Base-by-base conservation (phyloP, 2,113 vertebrate genomes). In the Saiga tatarica region DNA sequence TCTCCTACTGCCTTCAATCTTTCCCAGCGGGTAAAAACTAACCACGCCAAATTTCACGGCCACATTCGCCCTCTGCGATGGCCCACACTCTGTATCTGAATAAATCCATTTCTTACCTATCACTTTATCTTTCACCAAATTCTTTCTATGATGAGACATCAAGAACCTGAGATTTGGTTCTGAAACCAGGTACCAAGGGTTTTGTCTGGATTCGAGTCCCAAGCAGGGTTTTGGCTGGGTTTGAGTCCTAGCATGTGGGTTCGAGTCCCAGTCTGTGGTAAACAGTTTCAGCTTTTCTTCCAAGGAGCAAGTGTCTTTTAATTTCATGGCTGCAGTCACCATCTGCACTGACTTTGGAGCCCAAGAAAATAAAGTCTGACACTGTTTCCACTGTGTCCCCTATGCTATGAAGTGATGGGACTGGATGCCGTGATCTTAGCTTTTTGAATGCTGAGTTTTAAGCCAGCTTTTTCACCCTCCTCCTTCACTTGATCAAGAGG, bases 51-150 rank as follows among this genome's bases (percentile, higher is more conserved):
- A 71, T 71, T 71, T 36, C 67, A 39, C 0, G 2, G 9, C n/a
- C 10, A 1, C 67, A 39, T 71, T 71, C 0, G 0, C 33, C 19
- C 19, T 71, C 67, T 39, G n/a, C 5, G 0, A 71, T 39, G n/a
- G n/a, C n/a, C n/a, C 67, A 39, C 19, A 6, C n/a, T 71, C 67
- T 47, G 47, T 47, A 47, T 47, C 47, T 47, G 47, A 47, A 47
- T 47, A 12, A 47, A 47, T 47, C 2, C 47, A 11, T 47, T 47
- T 47, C 47, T 67, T n/a, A 67, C 64, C 33, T 67, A 21, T 36
- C 64, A 67, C 33, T 67, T 64, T n/a, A 30, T n/a, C 30, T 64
- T 3, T 67, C 17, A 36, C 64, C 36, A 17, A 67, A 67, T 67
- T 36, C 64, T 67, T 67, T 67, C 33, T 17, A 3, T 67, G 64